Percentiles rank a stretch among this genome's conserved stretches.
Conservation (phyloP, 2,113 vertebrate genomes). For the Dissostichus mawsoni region DNA sequence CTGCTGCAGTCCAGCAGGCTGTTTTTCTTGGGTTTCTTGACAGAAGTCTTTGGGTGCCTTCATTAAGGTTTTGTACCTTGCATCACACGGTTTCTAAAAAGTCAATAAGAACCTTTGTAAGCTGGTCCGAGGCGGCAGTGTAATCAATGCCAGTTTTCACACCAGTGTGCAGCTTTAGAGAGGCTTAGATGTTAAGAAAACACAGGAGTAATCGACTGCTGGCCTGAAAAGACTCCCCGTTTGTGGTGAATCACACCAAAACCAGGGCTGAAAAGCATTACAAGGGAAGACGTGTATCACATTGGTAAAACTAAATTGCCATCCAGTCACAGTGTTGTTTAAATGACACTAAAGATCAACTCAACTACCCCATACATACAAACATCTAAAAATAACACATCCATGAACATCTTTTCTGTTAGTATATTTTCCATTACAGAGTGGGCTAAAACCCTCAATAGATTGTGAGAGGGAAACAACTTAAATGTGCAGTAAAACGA, state of each 20-base stretch:
- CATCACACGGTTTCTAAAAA: conserved; percentile 55
- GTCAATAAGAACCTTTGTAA: conserved; percentile 67
- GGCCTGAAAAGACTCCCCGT: conserved; percentile 7
- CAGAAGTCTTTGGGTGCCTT: conserved; percentile 38
- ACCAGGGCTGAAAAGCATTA: conserved; percentile 22
- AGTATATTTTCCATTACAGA: conserved; percentile 17
- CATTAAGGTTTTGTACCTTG: conserved; percentile 71
- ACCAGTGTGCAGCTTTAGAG: conserved; percentile 44
- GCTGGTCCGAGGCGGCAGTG: conserved; percentile 41
- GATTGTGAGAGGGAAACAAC: conserved; percentile 25
- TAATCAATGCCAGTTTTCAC: conserved; percentile 65
- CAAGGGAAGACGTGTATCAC: not conserved
- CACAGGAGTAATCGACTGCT: conserved; percentile 11
- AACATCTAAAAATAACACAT: not conserved
- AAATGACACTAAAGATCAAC: conserved; percentile 45
- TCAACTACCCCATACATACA: conserved; percentile 22
- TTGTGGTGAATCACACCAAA: not conserved
- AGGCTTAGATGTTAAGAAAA: conserved; percentile 37
- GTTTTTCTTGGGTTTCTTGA: conserved; percentile 48
- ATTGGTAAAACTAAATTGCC: conserved; percentile 20
- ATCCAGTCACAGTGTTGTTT: conserved; percentile 31
- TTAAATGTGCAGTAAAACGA: conserved; percentile 44
- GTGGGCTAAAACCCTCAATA: conserved; percentile 1
- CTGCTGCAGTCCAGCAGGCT: conserved; percentile 38
- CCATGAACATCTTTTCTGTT: conserved; percentile 13